Base-by-base conservation (phyloP, 2,888 invertebrate species). In the Dasypogon diadema region DNA sequence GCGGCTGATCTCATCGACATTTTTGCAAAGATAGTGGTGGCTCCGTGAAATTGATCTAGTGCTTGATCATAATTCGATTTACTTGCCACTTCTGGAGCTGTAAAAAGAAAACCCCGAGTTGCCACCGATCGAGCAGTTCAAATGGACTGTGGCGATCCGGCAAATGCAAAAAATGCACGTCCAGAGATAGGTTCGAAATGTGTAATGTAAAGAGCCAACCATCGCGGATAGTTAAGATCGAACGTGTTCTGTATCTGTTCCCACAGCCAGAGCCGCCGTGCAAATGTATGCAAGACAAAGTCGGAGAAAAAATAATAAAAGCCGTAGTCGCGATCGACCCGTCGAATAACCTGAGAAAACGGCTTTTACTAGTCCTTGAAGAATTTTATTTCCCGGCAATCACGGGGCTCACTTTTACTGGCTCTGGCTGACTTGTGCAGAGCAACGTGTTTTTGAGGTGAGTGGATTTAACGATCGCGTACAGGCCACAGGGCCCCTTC, bases 311-410 rank as follows among this genome's bases (percentile, higher is more conserved):
- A 48, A 46, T 51, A 46, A 68, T 30, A 70, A 60, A 58, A 30
- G 42, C 56, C 46, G 72, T 46, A 37, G 51, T 51, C 70, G 70
- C 72, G 70, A 65, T 56, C 68, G 74, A 74, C 68, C 74, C 74
- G 74, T 74, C 74, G 68, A 74, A 74, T 75, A 77, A 77, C 70
- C 73, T 76, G 68, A 77, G 77, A 77, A 77, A 77, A 77, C 77
- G 75, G 77, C 77, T 77, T 77, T 77, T 75, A 77, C 77, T 75
- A 77, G 75, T 77, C 77, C 77, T 77, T 77, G 77, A 77, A 77
- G 75, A 75, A 55, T 77, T 75, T 75, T 77, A 77, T 77, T 77
- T 77, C 75, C 77, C 77, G 75, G 65, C 74, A 75, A 75, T 48
- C 73, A 73, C 73, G 42, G 70, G 56, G 46, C 65, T 65, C 65